Evolutionary conservation across 2,888 invertebrate genomes (phyloP).

Genomic region (Sepiola atlantica): DNA sequence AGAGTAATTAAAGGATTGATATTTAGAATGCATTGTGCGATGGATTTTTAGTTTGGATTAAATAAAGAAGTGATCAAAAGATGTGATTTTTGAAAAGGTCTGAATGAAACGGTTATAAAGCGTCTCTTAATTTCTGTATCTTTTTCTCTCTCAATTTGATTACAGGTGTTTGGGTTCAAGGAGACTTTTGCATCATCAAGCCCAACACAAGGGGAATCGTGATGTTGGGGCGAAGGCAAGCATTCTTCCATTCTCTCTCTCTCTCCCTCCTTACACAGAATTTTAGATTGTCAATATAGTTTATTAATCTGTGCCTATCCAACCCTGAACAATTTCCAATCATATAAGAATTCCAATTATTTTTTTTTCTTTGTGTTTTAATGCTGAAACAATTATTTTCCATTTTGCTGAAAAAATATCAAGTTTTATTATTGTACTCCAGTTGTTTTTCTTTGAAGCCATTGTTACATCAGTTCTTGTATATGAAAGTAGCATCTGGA

Average conservation of each 20-base stretch:
- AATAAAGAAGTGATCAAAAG: no score
- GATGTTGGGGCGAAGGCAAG: slow-evolving; percentile 78
- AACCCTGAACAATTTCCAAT: neutral
- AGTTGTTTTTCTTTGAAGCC: no score
- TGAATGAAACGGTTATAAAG: no score
- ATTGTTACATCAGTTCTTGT: no score
- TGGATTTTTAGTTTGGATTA: no score
- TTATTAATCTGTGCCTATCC: neutral
- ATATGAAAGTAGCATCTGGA: no score
- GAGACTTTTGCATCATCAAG: slow-evolving; percentile 77
- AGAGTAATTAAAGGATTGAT: no score
- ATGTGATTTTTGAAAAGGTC: no score
- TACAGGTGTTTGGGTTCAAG: slow-evolving; percentile 78
- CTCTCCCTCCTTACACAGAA: neutral
- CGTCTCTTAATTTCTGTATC: neutral
- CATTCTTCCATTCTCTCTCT: neutral
- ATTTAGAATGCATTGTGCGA: no score
- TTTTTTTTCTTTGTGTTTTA: neutral
- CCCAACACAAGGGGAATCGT: slow-evolving; percentile 77
- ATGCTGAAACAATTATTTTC: no score
- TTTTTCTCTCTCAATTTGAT: neutral
- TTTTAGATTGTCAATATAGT: neutral
- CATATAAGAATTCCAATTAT: neutral
- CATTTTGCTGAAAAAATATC: no score
- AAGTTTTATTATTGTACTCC: no score